These are phyloP conservation scores for Sphaeramia orbicularis DNA, from an alignment of 2,797 vertebrate species.

Conservation along the genomic window DNA sequence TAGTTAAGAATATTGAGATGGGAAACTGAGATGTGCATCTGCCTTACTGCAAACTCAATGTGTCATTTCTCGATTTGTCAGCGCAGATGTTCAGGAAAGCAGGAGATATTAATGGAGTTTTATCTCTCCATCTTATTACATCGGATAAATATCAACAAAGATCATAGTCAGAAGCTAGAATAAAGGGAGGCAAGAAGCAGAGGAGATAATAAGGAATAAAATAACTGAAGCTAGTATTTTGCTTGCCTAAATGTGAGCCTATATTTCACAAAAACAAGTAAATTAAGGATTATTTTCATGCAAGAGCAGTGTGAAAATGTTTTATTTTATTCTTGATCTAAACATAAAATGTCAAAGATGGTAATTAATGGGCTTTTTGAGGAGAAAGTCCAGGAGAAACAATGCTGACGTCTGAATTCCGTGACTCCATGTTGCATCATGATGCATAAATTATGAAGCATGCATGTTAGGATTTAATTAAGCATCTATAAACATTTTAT, in stretches of 20 bases:
- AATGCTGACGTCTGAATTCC: background rate
- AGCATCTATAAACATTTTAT: conserved; percentile 1
- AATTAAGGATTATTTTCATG: background rate
- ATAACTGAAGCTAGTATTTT: background rate
- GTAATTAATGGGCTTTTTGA: background rate
- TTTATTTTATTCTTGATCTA: background rate
- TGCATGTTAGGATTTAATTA: conserved; percentile 16
- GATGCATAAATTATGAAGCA: conserved; percentile 32
- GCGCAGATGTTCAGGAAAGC: conserved; percentile 53
- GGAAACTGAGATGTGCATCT: conserved; percentile 1
- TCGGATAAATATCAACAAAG: conserved; percentile 50
- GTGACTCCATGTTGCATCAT: background rate
- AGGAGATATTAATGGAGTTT: conserved; percentile 60
- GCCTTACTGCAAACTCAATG: conserved; percentile 29
- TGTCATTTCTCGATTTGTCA: conserved; percentile 37
- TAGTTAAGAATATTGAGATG: conserved; percentile 16
- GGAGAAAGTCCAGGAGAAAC: background rate
- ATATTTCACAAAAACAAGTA: background rate
- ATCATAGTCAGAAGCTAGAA: conserved; percentile 14
- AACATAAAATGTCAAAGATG: background rate
- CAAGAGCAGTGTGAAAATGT: background rate
- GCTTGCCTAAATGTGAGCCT: background rate
- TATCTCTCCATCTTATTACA: conserved; percentile 51
- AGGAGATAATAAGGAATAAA: background rate
- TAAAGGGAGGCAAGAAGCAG: background rate